Evolutionary conservation across 92 coral and sea anemone species (phyloP).

Genomic region (Montipora capitata): DNA sequence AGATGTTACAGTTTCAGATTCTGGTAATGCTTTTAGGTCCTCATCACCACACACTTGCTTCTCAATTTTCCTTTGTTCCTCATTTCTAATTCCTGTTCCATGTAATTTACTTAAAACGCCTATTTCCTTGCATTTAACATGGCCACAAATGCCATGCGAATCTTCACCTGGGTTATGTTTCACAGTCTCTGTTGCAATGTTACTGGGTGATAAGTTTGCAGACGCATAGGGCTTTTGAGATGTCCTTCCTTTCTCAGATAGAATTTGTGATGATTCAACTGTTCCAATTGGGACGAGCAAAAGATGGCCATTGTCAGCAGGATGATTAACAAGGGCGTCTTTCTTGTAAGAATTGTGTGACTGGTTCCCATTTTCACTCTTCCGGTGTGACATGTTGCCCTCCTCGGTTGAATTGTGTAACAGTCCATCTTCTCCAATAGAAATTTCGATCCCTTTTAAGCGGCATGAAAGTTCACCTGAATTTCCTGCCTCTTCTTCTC

Average conservation of each 20-base stretch:
- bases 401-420: neutral
- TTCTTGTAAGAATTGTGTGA: neutral
- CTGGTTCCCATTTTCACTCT: neutral
- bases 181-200: neutral
- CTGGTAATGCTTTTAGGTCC: neutral
- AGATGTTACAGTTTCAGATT: neutral
- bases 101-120: neutral
- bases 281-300: neutral
- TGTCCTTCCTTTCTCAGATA: neutral
- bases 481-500: neutral
- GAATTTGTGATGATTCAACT: neutral
- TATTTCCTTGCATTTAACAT: neutral
- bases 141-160: neutral
- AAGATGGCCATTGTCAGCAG: neutral
- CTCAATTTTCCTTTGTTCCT: neutral
- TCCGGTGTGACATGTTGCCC: neutral
- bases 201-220: neutral
- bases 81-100: neutral
- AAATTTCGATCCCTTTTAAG: neutral
- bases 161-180: neutral
- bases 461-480: neutral
- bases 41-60: neutral
- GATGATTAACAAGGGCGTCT: neutral
- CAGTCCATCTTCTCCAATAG: neutral
- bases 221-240: neutral